Base-by-base conservation (phyloP, 2,113 vertebrate species). In the Phoxinus phoxinus region DNA sequence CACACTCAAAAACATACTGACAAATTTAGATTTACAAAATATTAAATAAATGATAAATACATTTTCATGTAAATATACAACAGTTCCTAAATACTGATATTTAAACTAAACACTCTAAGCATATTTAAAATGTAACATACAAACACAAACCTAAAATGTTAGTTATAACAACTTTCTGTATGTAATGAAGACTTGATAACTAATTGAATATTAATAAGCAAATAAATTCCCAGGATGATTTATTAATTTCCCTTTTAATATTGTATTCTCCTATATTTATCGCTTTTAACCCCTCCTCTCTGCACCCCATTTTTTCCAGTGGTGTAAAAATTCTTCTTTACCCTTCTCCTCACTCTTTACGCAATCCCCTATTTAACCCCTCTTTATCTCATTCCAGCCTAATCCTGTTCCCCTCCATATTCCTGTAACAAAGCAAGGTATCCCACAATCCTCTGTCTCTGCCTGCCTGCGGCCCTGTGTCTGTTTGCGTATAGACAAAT, bases 401-500 rank as follows among this genome's bases (percentile, higher is more conserved):
- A 93, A 94, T 91, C 90, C 88, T 13, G 85, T 86, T 76, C 65
- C 86, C 88, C 59, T 90, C 69, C 86, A 87, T 89, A 87, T 84
- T 85, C 89, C 91, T 86, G 86, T 93, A 93, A 93, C 91, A 87
- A 84, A 86, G 77, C 75, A 88, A 94, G 92, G 93, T 92, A 92
- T 90, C 86, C 87, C 83, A 72, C 25, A 86, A 48, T 67, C 79
- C 85, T 48, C 73, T 23, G 69, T 83, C 59, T 74, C 23, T 74
- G 53, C 67, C 32, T 53, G 46, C 46, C 46, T 56, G 25, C 19
- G 7, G 72, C 80, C 80, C 63, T 53, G 44, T 69, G 53, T 72
- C 3, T 61, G 73, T 83, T 37, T 83, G 72, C 32, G 53, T 53
- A 44, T 67, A 17, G 65, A 32, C 48, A 65, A 81, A 67, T 3